phyloP scores from a whole-genome alignment of 2,113 vertebrate species.

The Psettodes erumei region DNA sequence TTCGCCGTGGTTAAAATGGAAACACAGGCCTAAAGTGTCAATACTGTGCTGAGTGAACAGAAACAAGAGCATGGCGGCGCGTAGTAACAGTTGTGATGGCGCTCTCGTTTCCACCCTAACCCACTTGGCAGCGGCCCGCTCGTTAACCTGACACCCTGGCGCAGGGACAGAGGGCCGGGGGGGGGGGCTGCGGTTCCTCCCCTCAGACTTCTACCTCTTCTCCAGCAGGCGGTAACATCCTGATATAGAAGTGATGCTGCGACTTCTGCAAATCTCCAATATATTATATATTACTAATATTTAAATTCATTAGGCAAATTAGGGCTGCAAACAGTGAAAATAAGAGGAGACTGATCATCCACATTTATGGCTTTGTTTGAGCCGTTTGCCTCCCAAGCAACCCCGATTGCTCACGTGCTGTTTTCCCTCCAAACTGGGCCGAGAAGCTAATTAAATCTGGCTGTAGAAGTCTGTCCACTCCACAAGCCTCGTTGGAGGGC shows the following conservation, averaged over 20 bases:
- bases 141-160: conserved; percentile 66
- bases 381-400: conserved; percentile 30
- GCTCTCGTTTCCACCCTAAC: conserved; percentile 66
- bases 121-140: conserved; percentile 68
- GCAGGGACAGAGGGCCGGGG: conserved; percentile 42
- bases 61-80: neutral
- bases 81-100: conserved; percentile 14
- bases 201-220: conserved; percentile 16
- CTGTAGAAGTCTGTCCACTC: conserved; percentile 51
- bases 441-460: conserved; percentile 63
- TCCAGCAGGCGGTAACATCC: neutral
- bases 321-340: conserved; percentile 1
- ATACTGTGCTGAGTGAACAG: conserved; percentile 15
- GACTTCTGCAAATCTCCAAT: neutral
- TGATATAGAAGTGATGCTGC: neutral
- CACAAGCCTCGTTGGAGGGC: conserved; percentile 57
- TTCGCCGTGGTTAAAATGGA: neutral
- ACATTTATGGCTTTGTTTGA: conserved; percentile 13
- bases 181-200: conserved; percentile 43
- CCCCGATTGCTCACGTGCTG: conserved; percentile 40
- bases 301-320: too few relatives aligned
- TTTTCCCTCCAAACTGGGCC: conserved; percentile 33
- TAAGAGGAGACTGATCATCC: conserved; percentile 3
- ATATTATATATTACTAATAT: too few relatives aligned
- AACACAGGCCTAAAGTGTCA: conserved; percentile 8